Conservation (phyloP, 2,113 vertebrate species). For the Ascaphus truei region DNA sequence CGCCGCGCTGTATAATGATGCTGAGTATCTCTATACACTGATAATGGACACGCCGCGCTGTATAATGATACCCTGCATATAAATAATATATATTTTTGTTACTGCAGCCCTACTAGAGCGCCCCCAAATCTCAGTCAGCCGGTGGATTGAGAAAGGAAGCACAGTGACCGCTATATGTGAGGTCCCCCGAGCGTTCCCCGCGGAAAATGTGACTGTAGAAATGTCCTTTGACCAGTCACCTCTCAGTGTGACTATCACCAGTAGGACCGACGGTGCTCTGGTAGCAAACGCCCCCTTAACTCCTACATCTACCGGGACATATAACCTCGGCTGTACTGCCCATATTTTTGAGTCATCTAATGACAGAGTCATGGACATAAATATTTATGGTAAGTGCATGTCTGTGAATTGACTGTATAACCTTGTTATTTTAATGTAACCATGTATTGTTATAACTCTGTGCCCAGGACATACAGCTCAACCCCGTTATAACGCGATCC, state of each 20-base stretch:
- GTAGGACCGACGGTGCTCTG: not conserved
- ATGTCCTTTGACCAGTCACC: not conserved
- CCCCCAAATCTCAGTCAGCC: not conserved
- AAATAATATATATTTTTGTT: too few species aligned
- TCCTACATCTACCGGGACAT: too few species aligned
- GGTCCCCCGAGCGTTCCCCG: not conserved
- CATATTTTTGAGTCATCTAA: not conserved
- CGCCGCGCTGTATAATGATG: too few species aligned
- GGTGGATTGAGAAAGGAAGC: not conserved
- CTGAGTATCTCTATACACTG: too few species aligned
- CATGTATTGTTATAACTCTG: too few species aligned
- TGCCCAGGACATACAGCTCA: too few species aligned
- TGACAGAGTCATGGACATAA: not conserved
- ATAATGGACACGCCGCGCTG: too few species aligned
- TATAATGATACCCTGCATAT: too few species aligned
- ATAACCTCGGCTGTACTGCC: not conserved
- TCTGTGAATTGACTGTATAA: too few species aligned
- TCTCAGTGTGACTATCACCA: not conserved
- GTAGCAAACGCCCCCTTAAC: not conserved
- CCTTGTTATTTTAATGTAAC: too few species aligned
- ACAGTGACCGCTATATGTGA: not conserved
- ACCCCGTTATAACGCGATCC: too few species aligned
- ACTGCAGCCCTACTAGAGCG: not conserved
- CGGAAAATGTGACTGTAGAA: not conserved
- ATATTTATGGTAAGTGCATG: conserved; percentile 10